Base-by-base conservation (phyloP, 1,140 invertebrate species). In the Psix sp. region DNA sequence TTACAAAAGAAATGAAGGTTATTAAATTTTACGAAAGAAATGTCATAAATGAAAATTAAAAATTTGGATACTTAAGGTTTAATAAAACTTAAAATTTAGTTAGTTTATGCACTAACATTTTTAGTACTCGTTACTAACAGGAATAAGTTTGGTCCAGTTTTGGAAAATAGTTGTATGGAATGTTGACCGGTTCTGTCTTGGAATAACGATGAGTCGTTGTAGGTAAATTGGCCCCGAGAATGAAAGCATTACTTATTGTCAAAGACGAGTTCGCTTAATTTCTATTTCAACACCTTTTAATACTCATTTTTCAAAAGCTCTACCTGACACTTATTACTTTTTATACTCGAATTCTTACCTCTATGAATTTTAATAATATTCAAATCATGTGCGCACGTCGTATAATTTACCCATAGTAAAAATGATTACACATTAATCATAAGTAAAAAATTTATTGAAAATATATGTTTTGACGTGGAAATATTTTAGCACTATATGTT, bases 221-320 rank as follows among this genome's bases (percentile, higher is more conserved):
- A 73, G 60, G 60, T 74, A 76, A 78, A 78, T 76, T 76, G 68
- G 42, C 48, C 20, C 38, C 52, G 11, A 20, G 45, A 74, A 59
- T 54, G 51, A 60, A 45, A 20, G 60, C 54, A 75, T 75, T 68
- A 75, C 59, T 72, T 67, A 77, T 79, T 77, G 74, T 77, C 51
- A 45, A 14, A 38, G 46, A 57, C 48, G 18, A 16, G 24, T 17
- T 46, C 21, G 33, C 54, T 76, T 79, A 76, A 76, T 77, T 67
- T 52, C 36, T 48, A 40, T 60, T 76, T 79, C 68, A 76, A 77
- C 77, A 79, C 76, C 66, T 77, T 59, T 29, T 45, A 9, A n/a
- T 29, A 29, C 26, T 10, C 6, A 10, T 29, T 29, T 35, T 33
- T 5, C 5, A 33, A 6, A 6, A 6, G 4, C n/a, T 33, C 5